Evolutionary conservation across 2,113 vertebrate species (phyloP), one percentile per base, ranked within the genome.

Genomic region (Fregetta grallaria): DNA sequence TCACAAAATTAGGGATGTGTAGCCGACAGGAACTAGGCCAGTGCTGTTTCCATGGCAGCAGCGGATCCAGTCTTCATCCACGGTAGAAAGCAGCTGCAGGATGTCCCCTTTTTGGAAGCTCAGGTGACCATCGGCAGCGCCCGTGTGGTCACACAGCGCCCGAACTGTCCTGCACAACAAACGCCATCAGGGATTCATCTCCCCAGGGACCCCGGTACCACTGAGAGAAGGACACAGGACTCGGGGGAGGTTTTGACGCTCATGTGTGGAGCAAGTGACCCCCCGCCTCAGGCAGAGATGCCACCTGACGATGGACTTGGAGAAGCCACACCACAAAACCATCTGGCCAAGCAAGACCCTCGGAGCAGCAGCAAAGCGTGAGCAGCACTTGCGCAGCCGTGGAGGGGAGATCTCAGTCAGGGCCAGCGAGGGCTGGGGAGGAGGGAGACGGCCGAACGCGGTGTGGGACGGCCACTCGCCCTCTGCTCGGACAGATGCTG

Each of bases 51-150:
- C 99, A 58, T 97, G 98, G 95, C 99, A 98, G 97, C 99, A 99
- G 92, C 98, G 97, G 77, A 99, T 99, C 99, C 99, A 99, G 95
- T 99, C 99, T 32, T 99, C 99, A 40, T 99, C 98, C 94, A 99
- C 98, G 0, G 98, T 99, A 71, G 97, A 97, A 9, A 99, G 90
- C 47, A 99, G 97, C 87, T 98, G 97, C 19, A 99, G 98, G 94
- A 99, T 94, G 86, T 99, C 99, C 6, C 99, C 99, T 82, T 98
- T 99, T 30, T 78, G 94, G 98, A 99, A 99, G 98, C 98, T 99
- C 79, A 99, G 97, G 88, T 98, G 98, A 5, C 92, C 97, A 0
- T 95, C 94, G 40, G 98, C 98, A 0, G 96, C 94, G 23, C 99
- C 99, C 0, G 71, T 53, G 96, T 99, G 98, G 97, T 99, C 98